Evolutionary conservation across 2,888 invertebrate genomes (phyloP), one percentile per base, ranked within the genome.

Genomic region (Melitaea athalia): DNA sequence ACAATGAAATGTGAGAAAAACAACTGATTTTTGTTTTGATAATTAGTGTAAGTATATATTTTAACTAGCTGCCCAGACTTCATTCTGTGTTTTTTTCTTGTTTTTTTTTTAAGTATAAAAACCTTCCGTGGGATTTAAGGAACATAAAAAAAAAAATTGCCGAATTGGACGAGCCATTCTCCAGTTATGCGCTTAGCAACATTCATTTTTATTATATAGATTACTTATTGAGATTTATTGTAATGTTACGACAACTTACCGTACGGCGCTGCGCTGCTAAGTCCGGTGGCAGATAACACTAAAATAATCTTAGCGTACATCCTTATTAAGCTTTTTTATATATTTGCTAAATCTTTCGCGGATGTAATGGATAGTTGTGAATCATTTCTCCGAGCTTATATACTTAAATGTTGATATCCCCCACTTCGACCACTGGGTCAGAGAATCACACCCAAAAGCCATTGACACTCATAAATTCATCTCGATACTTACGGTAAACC

Each of bases 351-450:
- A 82, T 81, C 86, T 90, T 88, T 86, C 83, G 81, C 82, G 79
- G 77, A 65, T 73, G 76, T 83, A 81, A 84, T 87, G 87, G 85
- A 85, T 88, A 81, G 76, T 79, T 79, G 78, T 85, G 85, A 82
- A 85, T 81, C 86, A 86, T 86, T 84, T 85, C 88, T 83, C 82
- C 79, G 81, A 76, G 82, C 81, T 86, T 91, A 85, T 91, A 92
- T 92, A 91, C 85, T 78, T 80, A 77, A 79, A 80, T 81, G 75
- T 80, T 79, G 77, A 80, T 81, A 79, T 72, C 85, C 88, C 88
- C 91, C 89, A 86, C 89, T 81, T 78, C 71, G 62, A 72, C 77
- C 79, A 85, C 81, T 85, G 79, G 86, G 87, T 87, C 85, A 86
- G 78, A 76, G 80, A 80, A 76, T 78, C 79, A 79, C 80, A 81